Conservation (phyloP, 1,140 invertebrate species). For the Pectinophora gossypiella region DNA sequence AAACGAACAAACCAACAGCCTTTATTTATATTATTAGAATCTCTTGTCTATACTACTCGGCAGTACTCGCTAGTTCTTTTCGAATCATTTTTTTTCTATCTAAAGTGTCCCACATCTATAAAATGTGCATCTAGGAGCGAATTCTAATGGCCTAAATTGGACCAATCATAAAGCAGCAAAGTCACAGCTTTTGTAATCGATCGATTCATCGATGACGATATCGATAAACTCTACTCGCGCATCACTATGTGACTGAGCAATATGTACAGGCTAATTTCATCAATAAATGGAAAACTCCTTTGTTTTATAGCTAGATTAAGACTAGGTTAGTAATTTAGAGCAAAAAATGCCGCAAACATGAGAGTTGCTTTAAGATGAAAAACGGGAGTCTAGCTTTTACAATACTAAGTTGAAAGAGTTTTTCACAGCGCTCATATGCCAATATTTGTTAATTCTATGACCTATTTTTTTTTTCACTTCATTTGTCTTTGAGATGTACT, state of each 20-base stretch:
- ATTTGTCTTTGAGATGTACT: background rate
- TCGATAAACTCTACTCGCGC: slow-evolving; percentile 12
- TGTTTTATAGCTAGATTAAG: background rate
- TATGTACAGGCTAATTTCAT: slow-evolving; percentile 34
- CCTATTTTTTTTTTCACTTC: slow-evolving; percentile 12
- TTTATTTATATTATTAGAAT: background rate
- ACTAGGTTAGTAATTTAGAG: slow-evolving; percentile 20
- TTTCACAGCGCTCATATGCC: too few species aligned
- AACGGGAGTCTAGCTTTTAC: slow-evolving; percentile 47
- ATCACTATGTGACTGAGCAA: slow-evolving; percentile 28
- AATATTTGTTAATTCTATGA: too few species aligned
- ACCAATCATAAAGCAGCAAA: slow-evolving; percentile 32
- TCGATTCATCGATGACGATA: slow-evolving; percentile 10
- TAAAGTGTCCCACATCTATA: slow-evolving; percentile 56
- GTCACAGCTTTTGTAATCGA: slow-evolving; percentile 10
- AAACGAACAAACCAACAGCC: background rate
- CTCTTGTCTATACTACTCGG: background rate
- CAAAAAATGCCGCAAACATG: slow-evolving; percentile 36
- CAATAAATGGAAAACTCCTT: slow-evolving; percentile 4
- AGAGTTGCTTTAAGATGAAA: slow-evolving; percentile 35
- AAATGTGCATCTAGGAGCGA: slow-evolving; percentile 65
- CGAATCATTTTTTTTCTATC: slow-evolving; percentile 25
- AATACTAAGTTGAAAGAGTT: too few species aligned
- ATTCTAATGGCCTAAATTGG: slow-evolving; percentile 52
- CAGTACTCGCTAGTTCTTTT: background rate